Conservation (phyloP, 2,797 vertebrate species). For the Melanotaenia parkinsoni region DNA sequence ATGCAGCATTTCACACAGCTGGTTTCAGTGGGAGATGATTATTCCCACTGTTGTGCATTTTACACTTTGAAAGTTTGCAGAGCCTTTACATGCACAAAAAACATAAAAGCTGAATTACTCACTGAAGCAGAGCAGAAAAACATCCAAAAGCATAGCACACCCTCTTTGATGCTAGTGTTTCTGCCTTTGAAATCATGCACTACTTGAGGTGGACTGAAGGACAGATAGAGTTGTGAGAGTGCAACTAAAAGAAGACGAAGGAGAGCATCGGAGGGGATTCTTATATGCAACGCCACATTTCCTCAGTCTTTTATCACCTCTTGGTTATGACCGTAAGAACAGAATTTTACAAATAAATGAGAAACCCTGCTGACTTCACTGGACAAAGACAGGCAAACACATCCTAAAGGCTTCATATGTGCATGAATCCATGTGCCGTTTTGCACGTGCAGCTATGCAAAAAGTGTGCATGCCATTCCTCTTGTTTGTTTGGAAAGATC, state of each 20-base stretch:
- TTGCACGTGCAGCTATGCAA: too few species aligned
- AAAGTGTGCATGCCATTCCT: not conserved
- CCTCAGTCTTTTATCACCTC: constrained; percentile 33
- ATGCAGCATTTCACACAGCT: too few species aligned
- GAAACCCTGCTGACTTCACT: constrained; percentile 11
- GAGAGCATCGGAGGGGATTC: not conserved
- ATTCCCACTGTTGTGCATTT: too few species aligned
- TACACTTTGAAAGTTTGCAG: not conserved
- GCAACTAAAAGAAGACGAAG: constrained; percentile 13
- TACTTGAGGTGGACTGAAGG: not conserved
- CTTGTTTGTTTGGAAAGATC: constrained; percentile 32
- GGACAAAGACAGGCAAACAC: not conserved
- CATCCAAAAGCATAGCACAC: not conserved
- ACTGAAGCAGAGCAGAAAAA: not conserved
- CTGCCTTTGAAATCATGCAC: constrained; percentile 2
- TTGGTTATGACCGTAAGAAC: constrained; percentile 16
- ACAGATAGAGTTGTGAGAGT: not conserved
- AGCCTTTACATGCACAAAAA: not conserved
- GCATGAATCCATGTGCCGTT: not conserved
- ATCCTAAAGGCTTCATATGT: not conserved
- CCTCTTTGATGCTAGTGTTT: constrained; percentile 6
- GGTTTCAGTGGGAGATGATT: too few species aligned
- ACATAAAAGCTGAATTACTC: not conserved
- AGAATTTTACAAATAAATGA: constrained; percentile 33
- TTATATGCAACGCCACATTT: constrained; percentile 13